These are phyloP conservation scores for Drosophila sechellia DNA, from an alignment of 1,140 invertebrate genomes.

Conservation along the genomic window DNA sequence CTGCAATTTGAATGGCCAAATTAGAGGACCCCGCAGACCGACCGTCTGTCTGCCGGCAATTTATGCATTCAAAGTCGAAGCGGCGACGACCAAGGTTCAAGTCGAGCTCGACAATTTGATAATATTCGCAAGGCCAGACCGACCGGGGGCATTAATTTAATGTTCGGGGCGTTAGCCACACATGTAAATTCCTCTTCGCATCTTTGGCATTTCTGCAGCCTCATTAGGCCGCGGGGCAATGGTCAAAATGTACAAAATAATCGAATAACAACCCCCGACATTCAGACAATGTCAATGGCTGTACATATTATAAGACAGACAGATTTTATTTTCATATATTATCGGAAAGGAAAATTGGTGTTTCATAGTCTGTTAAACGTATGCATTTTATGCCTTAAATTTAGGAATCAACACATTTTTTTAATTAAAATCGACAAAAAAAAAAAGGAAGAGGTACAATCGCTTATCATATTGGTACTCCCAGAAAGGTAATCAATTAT, in stretches of 20 bases:
- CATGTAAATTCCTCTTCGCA: conserved; percentile 68
- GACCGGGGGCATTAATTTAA: conserved; percentile 62
- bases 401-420: too few species aligned
- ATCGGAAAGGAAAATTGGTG: not conserved
- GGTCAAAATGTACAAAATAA: conserved; percentile 5
- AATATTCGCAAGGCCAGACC: conserved; percentile 36
- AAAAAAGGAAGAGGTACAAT: too few species aligned
- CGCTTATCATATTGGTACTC: too few species aligned
- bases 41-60: conserved; percentile 39
- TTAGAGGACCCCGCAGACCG: conserved; percentile 36
- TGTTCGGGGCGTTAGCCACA: conserved; percentile 56
- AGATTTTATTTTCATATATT: too few species aligned
- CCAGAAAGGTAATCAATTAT: too few species aligned
- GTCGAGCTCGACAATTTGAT: conserved; percentile 54
- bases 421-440: too few species aligned
- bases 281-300: conserved; percentile 25
- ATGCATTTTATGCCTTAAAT: too few species aligned
- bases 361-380: too few species aligned
- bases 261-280: conserved; percentile 25
- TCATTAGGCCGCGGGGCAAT: conserved; percentile 28
- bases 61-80: conserved; percentile 56
- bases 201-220: conserved; percentile 37
- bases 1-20: conserved; percentile 76
- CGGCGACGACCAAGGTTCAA: conserved; percentile 6
- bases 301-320: conserved; percentile 4